Base-by-base conservation (phyloP, 2,888 invertebrate species). In the Eutolmus rufibarbis region DNA sequence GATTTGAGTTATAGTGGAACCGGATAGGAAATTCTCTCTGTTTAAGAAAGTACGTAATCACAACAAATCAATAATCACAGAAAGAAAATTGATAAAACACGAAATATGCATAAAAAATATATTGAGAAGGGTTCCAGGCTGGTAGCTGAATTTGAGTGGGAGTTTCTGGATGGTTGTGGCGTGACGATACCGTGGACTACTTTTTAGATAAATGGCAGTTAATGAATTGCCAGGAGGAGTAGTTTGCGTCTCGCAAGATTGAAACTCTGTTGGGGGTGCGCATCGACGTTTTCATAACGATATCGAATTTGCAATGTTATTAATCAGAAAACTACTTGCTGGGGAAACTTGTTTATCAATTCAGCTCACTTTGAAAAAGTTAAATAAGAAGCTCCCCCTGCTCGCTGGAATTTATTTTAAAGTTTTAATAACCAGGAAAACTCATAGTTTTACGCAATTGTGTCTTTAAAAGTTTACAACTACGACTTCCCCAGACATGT, bases 51-150 rank as follows among this genome's bases (percentile, higher is more conserved):
- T 74, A 85, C 74, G 46, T 85, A 74, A 74, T 74, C 85, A 74
- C 51, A 85, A 46, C 74, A 85, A 85, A 85, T 85, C 85, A 85
- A 85, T 85, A 85, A 16, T 34, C 46, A 74, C 51, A 57, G 51
- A 82, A 56, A 66, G 74, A 74, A 66, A 85, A 85, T 85, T 85
- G 85, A 85, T 85, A 85, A 85, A 85, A 85, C 85, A 85, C 74
- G 74, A 85, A 66, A 74, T 74, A 85, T 74, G 74, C 74, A 85
- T 85, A 85, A 74, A 85, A 23, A 51, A 46, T 12, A 66, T 66
- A 28, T 23, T 66, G 66, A 28, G 66, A 66, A 66, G 66, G 66
- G 66, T 66, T 66, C 12, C 23, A 51, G n/a, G 51, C 9, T 19
- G 19, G 12, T 9, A 66, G 28, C n/a, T 19, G 4, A 9, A 28